Evolutionary conservation across 2,888 invertebrate species (phyloP), one percentile per base, ranked within the genome.

Genomic region (Phyto melanocephala): DNA sequence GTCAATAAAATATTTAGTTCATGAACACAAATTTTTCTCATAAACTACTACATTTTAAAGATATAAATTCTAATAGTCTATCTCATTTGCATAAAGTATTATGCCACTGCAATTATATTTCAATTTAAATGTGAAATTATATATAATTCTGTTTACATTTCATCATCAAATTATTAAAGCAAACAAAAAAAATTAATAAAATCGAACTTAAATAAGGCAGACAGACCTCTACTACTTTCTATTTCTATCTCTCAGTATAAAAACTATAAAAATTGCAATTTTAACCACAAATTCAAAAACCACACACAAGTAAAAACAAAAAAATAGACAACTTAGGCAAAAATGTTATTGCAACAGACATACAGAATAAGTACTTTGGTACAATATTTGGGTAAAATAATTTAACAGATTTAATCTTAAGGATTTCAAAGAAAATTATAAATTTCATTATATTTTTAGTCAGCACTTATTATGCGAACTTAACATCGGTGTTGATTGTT

Each of bases 401-500:
- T 33, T n/a, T 62, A 58, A 63, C 6, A 37, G 15, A 60, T 63
- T 24, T 20, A 67, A 71, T 24, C 28, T 54, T 15, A 11, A n/a
- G 40, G 10, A 17, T 33, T 5, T 28, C 10, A 47, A n/a, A 15
- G 10, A 17, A 54, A 42, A 5, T 35, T 5, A 50, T 45, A 17
- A 35, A 35, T 68, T 52, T 63, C n/a, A 28, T 54, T 62, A 10
- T 60, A 22, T 47, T 67, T 71, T 13, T 60, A 90, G 90, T 90
- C 11, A 80, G 84, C 28, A 86, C 85, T 77, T 88, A 90, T 83
- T 90, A 89, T 84, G 83, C 85, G 8, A 76, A 85, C 35, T 85
- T 90, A 50, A 86, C 86, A 42, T 89, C 90, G 24, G 85, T 90
- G 15, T 84, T 90, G 58, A 87, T 90, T 80, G 87, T 90, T 2